Evolutionary conservation across 2,888 invertebrate genomes (phyloP).

Genomic region (Gisinianus flammeolus): DNA sequence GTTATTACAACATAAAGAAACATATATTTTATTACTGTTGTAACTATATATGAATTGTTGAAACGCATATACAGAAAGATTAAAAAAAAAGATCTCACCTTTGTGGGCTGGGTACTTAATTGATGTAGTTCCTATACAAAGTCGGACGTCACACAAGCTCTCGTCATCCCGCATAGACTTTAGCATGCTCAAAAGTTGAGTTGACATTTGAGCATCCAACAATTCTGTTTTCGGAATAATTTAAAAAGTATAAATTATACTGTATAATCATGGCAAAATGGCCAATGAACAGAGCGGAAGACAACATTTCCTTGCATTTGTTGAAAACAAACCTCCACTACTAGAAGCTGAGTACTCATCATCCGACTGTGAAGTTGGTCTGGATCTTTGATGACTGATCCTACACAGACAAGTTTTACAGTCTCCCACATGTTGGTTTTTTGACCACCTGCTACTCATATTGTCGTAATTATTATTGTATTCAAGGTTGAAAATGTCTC

Average conservation of each 20-base stretch:
- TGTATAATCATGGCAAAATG: neutral
- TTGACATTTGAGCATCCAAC: conserved; percentile 58
- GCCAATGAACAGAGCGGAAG: neutral
- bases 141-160: conserved; percentile 57
- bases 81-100: too few species aligned
- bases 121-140: conserved; percentile 53
- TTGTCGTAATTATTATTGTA: neutral
- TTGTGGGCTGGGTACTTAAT: conserved; percentile 61
- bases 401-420: conserved; percentile 58
- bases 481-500: neutral
- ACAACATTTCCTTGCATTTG: too few species aligned
- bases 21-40: too few species aligned
- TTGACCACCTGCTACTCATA: conserved; percentile 58
- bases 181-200: conserved; percentile 53
- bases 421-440: conserved; percentile 56
- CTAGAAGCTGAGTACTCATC: conserved; percentile 48
- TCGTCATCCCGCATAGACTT: conserved; percentile 58
- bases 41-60: too few species aligned
- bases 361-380: conserved; percentile 52
- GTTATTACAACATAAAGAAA: too few species aligned
- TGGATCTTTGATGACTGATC: conserved; percentile 56
- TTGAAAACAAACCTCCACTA: neutral
- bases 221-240: conserved; percentile 43
- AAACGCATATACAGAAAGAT: too few species aligned
- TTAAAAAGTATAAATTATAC: neutral